Evolutionary conservation across 2,888 invertebrate genomes (phyloP), one percentile per base, ranked within the genome.

Genomic region (Melanargia galathea): DNA sequence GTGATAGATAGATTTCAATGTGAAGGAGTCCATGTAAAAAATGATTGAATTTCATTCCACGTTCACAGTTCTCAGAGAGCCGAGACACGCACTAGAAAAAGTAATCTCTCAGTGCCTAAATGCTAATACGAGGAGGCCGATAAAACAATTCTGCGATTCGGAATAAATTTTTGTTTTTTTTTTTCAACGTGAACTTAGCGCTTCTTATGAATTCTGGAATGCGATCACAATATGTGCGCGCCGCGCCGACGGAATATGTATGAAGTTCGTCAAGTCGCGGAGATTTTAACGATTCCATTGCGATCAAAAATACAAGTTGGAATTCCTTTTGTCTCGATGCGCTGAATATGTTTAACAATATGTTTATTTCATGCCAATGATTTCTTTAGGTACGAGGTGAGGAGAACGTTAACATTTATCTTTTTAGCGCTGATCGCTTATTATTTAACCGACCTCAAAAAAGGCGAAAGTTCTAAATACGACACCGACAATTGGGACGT

Each of bases 131-230:
- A 54, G 45, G 56, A 10, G 35, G 22, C 30, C 45, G 1, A 65
- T 63, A 54, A 57, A 58, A 63, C 40, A 48, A 66, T 61, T 61
- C 61, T 43, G 52, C 61, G 61, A 66, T 66, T 63, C 63, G 52
- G 60, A 61, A 59, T 45, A 63, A 52, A 54, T 43, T 46, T 48
- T 13, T 40, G 60, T 55, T 63, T 65, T 63, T 63, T 55, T 63
- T 65, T 63, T 63, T 57, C 57, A 45, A 8, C 43, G 63, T 40
- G 52, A 63, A 60, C 48, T 59, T 63, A 52, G 45, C 45, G 60
- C 60, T 63, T 60, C 63, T 60, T 60, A 60, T 60, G 52, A 52
- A 63, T 66, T 58, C 49, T 43, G 49, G 66, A 61, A 62, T 60
- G 60, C 61, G 65, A 60, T 52, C 49, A 60, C 54, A n/a, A n/a